Conservation (phyloP, 2,113 vertebrate species). For the Mastomys natalensis region DNA sequence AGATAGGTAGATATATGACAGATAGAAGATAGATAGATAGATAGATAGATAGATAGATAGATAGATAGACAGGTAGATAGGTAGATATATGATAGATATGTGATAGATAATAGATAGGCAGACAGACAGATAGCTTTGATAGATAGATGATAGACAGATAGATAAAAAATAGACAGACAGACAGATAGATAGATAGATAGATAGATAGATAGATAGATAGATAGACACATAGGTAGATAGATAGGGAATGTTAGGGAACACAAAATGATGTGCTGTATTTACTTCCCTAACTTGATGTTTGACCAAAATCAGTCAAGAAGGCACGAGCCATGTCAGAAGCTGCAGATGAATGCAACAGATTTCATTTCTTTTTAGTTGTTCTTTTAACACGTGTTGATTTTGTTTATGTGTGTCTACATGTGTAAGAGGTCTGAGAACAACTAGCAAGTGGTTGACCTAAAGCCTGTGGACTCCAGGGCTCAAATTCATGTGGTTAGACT, state of each 20-base stretch:
- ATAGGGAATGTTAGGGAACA: background rate
- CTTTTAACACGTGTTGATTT: background rate
- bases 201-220: fast-evolving
- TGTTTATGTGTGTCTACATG: background rate
- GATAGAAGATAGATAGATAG: background rate
- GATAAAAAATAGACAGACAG: fast-evolving
- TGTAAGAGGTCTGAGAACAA: background rate
- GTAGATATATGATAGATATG: too few relatives aligned
- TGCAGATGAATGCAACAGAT: background rate
- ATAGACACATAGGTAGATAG: background rate
- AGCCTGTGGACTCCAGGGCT: background rate
- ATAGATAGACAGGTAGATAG: background rate
- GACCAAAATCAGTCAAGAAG: background rate
- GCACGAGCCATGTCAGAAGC: background rate
- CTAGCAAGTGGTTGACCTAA: too few relatives aligned
- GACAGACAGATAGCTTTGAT: background rate
- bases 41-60: background rate
- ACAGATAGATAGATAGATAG: fast-evolving
- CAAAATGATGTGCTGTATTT: constrained; percentile 1
- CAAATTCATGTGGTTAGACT: background rate
- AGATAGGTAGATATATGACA: background rate
- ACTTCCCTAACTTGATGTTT: background rate
- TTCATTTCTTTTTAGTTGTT: background rate
- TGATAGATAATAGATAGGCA: background rate
- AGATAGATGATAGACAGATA: too few relatives aligned